Base-by-base conservation (phyloP, 2,888 invertebrate genomes). In the Malachius bipustulatus region DNA sequence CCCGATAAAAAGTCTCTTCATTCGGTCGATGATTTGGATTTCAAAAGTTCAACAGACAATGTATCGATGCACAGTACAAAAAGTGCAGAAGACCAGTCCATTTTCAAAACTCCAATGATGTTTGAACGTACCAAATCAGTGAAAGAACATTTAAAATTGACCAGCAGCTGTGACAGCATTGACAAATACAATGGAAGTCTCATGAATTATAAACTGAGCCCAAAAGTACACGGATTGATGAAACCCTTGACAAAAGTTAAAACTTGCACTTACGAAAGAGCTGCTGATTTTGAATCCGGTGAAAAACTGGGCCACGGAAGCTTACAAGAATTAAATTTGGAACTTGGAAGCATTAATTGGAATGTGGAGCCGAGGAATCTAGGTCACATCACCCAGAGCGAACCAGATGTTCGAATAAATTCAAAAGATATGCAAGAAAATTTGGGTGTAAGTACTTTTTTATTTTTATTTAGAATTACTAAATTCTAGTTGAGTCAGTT, bases 201-300 rank as follows among this genome's bases (percentile, higher is more conserved):
- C 14, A 43, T 60, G 31, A 57, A 55, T 36, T 66, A 71, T 43
- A 76, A 76, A 52, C 59, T 77, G 10, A 77, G 77, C 49, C 75
- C 77, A 1, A 78, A 78, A 62, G 76, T 75, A 16, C 77, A 74
- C 51, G 66, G 67, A n/a, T 48, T 66, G 3, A 56, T 70, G 0
- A 61, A 58, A 40, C 55, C 55, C 13, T n/a, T n/a, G n/a, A n/a
- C n/a, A n/a, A n/a, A n/a, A n/a, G n/a, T n/a, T n/a, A n/a, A n/a
- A n/a, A 59, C 58, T 42, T 52, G 54, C 26, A 59, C 60, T 47
- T 59, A 56, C 37, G 61, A 61, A 38, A 57, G 62, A 45, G 46
- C 56, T 34, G 57, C 49, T 45, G 59, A 51, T 37, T 47, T 53
- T 30, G 55, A 57, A 14, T 45, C 45, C 14, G 46, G 47, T 4